phyloP scores from a whole-genome alignment of 2,113 vertebrate species.

The Stegastes partitus region DNA sequence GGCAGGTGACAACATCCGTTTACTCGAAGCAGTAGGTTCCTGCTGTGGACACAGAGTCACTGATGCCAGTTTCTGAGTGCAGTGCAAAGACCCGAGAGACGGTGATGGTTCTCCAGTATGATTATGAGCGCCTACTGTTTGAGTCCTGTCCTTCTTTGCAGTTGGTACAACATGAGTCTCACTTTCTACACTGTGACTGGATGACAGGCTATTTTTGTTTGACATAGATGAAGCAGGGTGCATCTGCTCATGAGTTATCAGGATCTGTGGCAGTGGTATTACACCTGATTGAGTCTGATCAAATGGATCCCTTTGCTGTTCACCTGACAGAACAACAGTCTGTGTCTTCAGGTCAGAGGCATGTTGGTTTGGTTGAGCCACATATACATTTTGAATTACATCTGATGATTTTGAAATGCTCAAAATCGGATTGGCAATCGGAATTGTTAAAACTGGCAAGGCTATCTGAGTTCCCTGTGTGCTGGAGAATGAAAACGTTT shows the following conservation, averaged over 20 bases:
- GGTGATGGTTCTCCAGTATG: conserved; percentile 72
- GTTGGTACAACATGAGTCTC: conserved; percentile 80
- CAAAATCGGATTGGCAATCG: conserved; percentile 77
- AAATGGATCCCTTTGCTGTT: conserved; percentile 82
- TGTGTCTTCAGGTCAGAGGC: conserved; percentile 73
- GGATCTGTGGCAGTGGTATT: conserved; percentile 90
- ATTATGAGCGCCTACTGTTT: conserved; percentile 63
- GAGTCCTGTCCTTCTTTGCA: conserved; percentile 79
- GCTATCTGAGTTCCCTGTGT: conserved; percentile 79
- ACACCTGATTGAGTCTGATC: conserved; percentile 84
- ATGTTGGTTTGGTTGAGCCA: conserved; percentile 80
- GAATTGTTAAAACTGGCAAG: conserved; percentile 83
- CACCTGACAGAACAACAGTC: conserved; percentile 84
- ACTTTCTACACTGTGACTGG: conserved; percentile 78
- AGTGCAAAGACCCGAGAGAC: conserved; percentile 80
- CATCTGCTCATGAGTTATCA: conserved; percentile 93
- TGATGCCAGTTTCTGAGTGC: conserved; percentile 88
- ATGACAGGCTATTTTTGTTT: conserved; percentile 78
- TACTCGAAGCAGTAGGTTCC: conserved; percentile 94
- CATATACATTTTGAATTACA: conserved; percentile 79
- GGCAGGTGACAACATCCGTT: conserved; percentile 97
- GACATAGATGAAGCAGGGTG: conserved; percentile 73
- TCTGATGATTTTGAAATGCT: conserved; percentile 81
- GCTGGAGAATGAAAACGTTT: conserved; percentile 83
- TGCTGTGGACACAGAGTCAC: conserved; percentile 92